Evolutionary conservation across 2,888 invertebrate genomes (phyloP).

Genomic region (Drosophila peninsularis): DNA sequence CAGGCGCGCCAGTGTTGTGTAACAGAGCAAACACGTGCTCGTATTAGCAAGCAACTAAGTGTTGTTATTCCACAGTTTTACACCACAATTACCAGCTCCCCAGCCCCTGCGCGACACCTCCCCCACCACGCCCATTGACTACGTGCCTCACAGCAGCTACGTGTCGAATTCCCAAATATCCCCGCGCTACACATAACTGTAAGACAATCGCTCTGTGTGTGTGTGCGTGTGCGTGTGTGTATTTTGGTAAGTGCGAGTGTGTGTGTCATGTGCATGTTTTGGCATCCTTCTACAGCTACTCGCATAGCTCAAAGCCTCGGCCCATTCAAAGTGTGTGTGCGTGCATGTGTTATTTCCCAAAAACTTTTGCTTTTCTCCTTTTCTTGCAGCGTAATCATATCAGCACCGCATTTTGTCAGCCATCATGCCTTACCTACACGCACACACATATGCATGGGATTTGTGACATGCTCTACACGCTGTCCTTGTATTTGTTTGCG

Average conservation of each 20-base stretch:
- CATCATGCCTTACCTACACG: slow-evolving; percentile 20
- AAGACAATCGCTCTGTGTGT: slow-evolving; percentile 76
- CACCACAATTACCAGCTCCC: slow-evolving; percentile 74
- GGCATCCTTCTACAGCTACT: slow-evolving; percentile 44
- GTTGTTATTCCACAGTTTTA: slow-evolving; percentile 78
- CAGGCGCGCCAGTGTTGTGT: slow-evolving; percentile 41
- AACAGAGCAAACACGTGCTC: slow-evolving; percentile 65
- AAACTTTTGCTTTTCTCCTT: background rate
- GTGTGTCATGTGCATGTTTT: slow-evolving; percentile 59
- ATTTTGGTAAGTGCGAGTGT: slow-evolving; percentile 36
- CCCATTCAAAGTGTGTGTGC: slow-evolving; percentile 35
- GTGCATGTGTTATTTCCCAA: background rate
- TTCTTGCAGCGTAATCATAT: slow-evolving; percentile 63
- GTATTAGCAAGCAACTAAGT: slow-evolving; percentile 76
- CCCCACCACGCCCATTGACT: slow-evolving; percentile 27
- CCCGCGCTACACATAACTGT: slow-evolving; percentile 75
- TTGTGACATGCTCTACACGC: slow-evolving; percentile 21
- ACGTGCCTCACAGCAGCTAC: slow-evolving; percentile 67
- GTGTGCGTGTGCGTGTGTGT: slow-evolving; percentile 16
- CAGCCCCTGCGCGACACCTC: slow-evolving; percentile 7
- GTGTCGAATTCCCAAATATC: slow-evolving; percentile 74
- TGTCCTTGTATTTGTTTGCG: slow-evolving; percentile 30
- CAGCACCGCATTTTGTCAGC: slow-evolving; percentile 60
- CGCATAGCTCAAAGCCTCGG: slow-evolving; percentile 17
- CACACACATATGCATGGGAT: slow-evolving; percentile 5